Base-by-base conservation (phyloP, 2,113 vertebrate species). In the Rhinolophus ferrumequinum region DNA sequence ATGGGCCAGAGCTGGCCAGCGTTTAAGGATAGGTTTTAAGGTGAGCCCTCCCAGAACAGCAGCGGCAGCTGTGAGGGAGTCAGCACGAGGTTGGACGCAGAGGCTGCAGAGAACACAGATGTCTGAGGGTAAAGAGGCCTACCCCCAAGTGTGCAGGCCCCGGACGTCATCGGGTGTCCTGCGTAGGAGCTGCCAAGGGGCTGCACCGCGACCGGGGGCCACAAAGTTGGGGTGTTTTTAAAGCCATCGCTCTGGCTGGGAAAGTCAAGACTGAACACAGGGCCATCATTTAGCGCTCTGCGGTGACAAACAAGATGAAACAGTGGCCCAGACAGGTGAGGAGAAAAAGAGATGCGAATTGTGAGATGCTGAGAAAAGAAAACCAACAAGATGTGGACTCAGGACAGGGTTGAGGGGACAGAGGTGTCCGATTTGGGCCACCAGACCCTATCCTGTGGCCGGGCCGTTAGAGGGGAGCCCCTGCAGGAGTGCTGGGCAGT, bases 401-500 rank as follows among this genome's bases (percentile, higher is more conserved):
- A 22, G 0, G 6, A 60, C 50, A 70, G 66, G 30, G 8, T 1
- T 5, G 26, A 47, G 60, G 28, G 33, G n/a, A 11, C 28, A 76
- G 26, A n/a, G 16, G 35, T 21, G 18, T 38, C 24, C 14, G 84
- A 7, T 26, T 22, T 38, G 35, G 67, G 35, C 52, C 2, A 12
- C 64, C 19, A 30, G 28, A 24, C 60, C 58, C 28, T 64, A 26
- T 14, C 28, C 81, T 1, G 26, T 41, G 54, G 18, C 28, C 2
- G 12, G 81, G 41, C 12, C 26, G 8, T 22, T 0, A 30, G 18
- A 13, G 28, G 38, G 64, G 22, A 2, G 11, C 1, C 64, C 73
- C 6, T 8, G 10, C 38, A 52, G 5, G 13, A 28, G 5, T 15
- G 2, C 0, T 2, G 15, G 44, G 28, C 3, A 13, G 26, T 6